Conservation (phyloP, 2,888 invertebrate species). For the Apocheima hispidaria region DNA sequence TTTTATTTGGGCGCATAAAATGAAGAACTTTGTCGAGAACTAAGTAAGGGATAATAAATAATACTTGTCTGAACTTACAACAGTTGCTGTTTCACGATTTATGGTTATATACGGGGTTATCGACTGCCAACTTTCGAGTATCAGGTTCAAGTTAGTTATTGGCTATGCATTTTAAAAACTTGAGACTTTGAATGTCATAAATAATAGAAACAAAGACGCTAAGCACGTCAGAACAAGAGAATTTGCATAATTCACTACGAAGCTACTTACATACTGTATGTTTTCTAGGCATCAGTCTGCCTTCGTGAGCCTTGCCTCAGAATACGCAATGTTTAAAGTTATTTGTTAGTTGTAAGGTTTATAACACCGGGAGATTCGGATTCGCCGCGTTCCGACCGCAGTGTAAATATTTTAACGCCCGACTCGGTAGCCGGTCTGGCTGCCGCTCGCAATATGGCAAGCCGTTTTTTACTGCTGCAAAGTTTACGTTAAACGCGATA, state of each 20-base stretch:
- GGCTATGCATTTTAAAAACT: not conserved
- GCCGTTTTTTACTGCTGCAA: conserved; percentile 50
- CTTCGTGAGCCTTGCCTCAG: conserved; percentile 16
- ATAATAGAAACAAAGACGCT: not conserved
- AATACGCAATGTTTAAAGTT: conserved; percentile 42
- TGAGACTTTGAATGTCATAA: not conserved
- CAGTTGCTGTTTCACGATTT: conserved; percentile 20
- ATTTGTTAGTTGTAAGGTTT: conserved; percentile 54
- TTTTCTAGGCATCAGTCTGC: conserved; percentile 24
- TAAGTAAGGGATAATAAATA: conserved; percentile 24
- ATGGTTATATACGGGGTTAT: conserved; percentile 10
- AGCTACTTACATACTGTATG: conserved; percentile 29
- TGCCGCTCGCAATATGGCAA: conserved; percentile 56
- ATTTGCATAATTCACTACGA: conserved; percentile 28
- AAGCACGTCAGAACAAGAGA: conserved; percentile 15
- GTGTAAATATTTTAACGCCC: conserved; percentile 74
- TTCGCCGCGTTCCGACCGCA: conserved; percentile 65
- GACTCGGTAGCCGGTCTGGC: conserved; percentile 54
- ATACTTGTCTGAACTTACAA: conserved; percentile 16
- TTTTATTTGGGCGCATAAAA: conserved; percentile 41
- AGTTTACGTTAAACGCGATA: conserved; percentile 36
- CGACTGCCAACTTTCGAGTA: not conserved
- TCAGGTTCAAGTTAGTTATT: not conserved
- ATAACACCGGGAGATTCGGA: conserved; percentile 51
- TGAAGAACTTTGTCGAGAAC: conserved; percentile 32